These are phyloP conservation scores for Alectoris magna DNA, from an alignment of 2,797 vertebrate species.

Conservation along the genomic window DNA sequence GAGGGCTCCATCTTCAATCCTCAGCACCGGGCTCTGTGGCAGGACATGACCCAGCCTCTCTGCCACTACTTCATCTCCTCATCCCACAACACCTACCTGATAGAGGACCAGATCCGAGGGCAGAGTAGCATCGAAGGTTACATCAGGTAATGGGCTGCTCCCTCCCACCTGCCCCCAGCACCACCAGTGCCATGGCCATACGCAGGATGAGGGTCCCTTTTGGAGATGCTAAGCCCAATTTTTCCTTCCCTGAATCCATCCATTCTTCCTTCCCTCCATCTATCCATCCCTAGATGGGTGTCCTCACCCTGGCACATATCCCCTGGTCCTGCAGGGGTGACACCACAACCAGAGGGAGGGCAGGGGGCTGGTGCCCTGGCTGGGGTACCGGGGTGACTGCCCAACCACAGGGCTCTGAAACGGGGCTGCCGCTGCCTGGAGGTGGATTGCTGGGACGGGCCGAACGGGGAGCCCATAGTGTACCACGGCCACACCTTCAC, in stretches of 20 bases:
- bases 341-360: neutral
- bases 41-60: slow-evolving; percentile 94
- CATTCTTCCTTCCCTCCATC: neutral
- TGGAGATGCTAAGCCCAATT: neutral
- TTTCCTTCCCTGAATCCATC: neutral
- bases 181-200: rapidly evolving
- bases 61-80: slow-evolving; percentile 97
- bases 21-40: slow-evolving; percentile 77
- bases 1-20: slow-evolving; percentile 92
- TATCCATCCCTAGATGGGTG: neutral
- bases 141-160: slow-evolving; percentile 84
- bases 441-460: slow-evolving; percentile 96
- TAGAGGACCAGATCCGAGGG: slow-evolving; percentile 94
- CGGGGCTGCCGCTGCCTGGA: slow-evolving; percentile 92
- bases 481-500: slow-evolving; percentile 96
- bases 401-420: slow-evolving; percentile 85
- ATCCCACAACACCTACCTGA: slow-evolving; percentile 97
- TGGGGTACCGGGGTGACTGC: neutral
- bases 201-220: neutral
- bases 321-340: neutral
- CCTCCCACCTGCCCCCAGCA: neutral
- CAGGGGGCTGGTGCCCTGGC: neutral
- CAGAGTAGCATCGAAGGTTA: slow-evolving; percentile 96
- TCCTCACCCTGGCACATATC: neutral
- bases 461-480: slow-evolving; percentile 91